These are phyloP conservation scores for Ciona savignyi DNA, from an alignment of 23 tunicate species.

Conservation along the genomic window DNA sequence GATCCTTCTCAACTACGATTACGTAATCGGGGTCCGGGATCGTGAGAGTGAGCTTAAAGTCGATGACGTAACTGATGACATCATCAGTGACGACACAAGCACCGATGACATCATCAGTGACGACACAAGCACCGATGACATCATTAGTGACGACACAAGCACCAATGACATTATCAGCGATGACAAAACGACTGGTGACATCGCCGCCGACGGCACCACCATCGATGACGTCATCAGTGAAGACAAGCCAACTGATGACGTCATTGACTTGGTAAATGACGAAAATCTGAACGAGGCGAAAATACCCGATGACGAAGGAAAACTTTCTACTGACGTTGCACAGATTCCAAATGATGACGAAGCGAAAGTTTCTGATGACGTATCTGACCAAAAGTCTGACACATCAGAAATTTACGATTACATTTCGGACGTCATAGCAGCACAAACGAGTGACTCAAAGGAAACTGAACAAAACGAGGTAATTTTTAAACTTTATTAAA, in stretches of 20 bases:
- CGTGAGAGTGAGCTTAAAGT: not conserved
- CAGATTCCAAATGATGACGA: too few relatives aligned
- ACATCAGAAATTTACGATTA: not conserved
- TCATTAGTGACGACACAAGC: not conserved
- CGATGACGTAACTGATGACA: slow-evolving; percentile 6
- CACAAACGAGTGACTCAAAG: not conserved
- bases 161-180: not conserved
- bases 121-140: not conserved
- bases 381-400: not conserved
- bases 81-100: not conserved
- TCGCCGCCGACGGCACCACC: not conserved
- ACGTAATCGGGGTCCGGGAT: not conserved
- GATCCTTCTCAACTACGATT: slow-evolving; percentile 49
- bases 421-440: not conserved
- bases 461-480: too few relatives aligned
- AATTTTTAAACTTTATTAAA: too few relatives aligned
- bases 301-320: not conserved
- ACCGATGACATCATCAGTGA: not conserved
- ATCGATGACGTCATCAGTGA: not conserved
- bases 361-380: not conserved
- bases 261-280: too few relatives aligned
- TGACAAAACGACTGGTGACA: not conserved
- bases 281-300: too few relatives aligned
- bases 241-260: not conserved
- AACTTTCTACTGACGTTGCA: too few relatives aligned